Base-by-base conservation (phyloP, 2,113 vertebrate genomes). In the Ammodytes dubius region DNA sequence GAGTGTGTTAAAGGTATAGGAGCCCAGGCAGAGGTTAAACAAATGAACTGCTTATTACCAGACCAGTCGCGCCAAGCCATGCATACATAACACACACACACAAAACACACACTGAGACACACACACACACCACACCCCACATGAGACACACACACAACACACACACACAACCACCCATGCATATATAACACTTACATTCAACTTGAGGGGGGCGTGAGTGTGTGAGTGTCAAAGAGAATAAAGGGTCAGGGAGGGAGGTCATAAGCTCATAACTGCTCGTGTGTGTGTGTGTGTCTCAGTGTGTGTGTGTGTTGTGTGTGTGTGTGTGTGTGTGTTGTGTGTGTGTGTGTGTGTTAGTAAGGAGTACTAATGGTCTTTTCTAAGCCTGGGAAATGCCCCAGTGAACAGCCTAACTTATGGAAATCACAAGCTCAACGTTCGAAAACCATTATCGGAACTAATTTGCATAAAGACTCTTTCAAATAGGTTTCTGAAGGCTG, bases 341-440 rank as follows among this genome's bases (percentile, higher is more conserved):
- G 67, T 74, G 81, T 43, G 64, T 70, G 58, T 74, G 82, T 87
- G 91, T 90, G 72, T 70, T 70, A 61, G 61, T 65, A 87, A 83
- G 66, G 93, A 87, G 85, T 94, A 87, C 91, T 95, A 96, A 97
- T 95, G 94, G 94, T 94, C 90, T 96, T 94, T 95, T 94, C 94
- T 27, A 27, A 94, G 91, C 91, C 94, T 92, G 94, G 94, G 81
- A 94, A 96, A 96, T 92, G 77, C 93, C 84, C 95, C 91, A 93
- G 94, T 94, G 93, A 94, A 89, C 94, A 94, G 92, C 93, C 90
- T 94, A 94, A 91, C 95, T 97, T 96, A 97, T 97, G 96, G 96
- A 94, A 96, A 97, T 95, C 88, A 94, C 92, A 87, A 83, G 78
- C 92, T 92, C 93, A 93, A 91, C 90, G 93, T 93, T 90, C 77